Percentiles rank a stretch among this genome's conserved stretches.
These are phyloP conservation scores for Phrynosoma blainvillii DNA, from an alignment of 2,113 vertebrate species.

Conservation along the genomic window DNA sequence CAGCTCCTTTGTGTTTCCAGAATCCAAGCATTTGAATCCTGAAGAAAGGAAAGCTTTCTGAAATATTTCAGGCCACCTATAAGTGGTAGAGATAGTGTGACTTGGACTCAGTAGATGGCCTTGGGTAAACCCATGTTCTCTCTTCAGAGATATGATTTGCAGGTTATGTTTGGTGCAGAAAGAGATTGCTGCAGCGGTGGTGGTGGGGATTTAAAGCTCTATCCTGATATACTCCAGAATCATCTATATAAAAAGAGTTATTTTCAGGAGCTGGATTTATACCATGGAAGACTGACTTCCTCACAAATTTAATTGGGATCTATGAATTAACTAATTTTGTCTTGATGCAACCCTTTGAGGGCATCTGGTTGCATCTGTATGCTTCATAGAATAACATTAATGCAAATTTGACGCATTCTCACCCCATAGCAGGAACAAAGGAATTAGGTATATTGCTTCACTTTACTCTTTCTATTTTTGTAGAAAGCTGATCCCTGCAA, in stretches of 20 bases:
- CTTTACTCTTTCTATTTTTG: no score
- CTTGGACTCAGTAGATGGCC: not conserved
- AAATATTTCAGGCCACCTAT: not conserved
- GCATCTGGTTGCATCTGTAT: not conserved
- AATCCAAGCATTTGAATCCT: not conserved
- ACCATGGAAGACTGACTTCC: not conserved
- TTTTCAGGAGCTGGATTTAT: not conserved
- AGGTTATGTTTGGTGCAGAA: not conserved
- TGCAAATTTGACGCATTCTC: no score
- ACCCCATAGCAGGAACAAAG: no score
- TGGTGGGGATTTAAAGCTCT: not conserved
- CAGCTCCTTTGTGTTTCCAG: not conserved
- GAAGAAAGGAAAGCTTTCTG: not conserved
- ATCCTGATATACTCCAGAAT: not conserved
- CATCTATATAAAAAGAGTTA: not conserved
- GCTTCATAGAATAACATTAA: not conserved
- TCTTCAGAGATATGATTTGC: not conserved
- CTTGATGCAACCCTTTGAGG: not conserved
- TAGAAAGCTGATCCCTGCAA: no score
- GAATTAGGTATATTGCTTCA: no score
- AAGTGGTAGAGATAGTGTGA: not conserved
- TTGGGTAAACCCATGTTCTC: not conserved
- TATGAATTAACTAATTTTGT: not conserved
- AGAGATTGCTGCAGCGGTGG: not conserved
- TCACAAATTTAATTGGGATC: no score